Percentiles rank a stretch among this genome's conserved stretches.
These are phyloP conservation scores for Fregetta grallaria DNA, from an alignment of 2,113 vertebrate genomes.

Conservation along the genomic window DNA sequence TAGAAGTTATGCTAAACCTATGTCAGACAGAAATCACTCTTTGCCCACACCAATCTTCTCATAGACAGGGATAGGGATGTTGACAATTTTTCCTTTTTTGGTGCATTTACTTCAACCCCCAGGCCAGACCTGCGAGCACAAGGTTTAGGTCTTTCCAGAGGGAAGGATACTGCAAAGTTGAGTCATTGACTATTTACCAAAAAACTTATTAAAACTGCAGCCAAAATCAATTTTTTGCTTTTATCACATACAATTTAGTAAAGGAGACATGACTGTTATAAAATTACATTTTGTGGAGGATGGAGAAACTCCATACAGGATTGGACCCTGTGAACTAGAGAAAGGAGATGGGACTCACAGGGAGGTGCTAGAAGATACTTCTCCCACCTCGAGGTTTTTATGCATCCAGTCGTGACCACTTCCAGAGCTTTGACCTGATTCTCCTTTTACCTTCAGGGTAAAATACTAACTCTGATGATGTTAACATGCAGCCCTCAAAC, in stretches of 20 bases:
- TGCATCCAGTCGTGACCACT: accelerated
- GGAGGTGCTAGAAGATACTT: neutral
- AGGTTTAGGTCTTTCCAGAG: neutral
- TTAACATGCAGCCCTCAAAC: neutral
- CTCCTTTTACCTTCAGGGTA: neutral
- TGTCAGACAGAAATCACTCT: neutral
- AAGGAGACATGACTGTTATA: neutral
- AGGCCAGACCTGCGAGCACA: accelerated
- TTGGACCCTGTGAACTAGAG: neutral
- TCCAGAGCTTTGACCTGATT: neutral
- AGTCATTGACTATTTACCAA: neutral
- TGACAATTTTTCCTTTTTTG: neutral
- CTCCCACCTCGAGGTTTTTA: accelerated
- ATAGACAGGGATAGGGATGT: neutral
- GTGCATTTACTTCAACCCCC: neutral
- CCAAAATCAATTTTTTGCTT: neutral
- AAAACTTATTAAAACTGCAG: neutral
- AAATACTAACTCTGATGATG: neutral
- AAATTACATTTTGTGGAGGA: neutral
- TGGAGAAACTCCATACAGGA: neutral
- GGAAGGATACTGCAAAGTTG: neutral
- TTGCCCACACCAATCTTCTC: neutral
- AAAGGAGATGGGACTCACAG: neutral
- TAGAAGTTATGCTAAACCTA: neutral
- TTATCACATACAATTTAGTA: neutral